phyloP scores from a whole-genome alignment of 1,140 invertebrate genomes.

The Gerris buenoi region DNA sequence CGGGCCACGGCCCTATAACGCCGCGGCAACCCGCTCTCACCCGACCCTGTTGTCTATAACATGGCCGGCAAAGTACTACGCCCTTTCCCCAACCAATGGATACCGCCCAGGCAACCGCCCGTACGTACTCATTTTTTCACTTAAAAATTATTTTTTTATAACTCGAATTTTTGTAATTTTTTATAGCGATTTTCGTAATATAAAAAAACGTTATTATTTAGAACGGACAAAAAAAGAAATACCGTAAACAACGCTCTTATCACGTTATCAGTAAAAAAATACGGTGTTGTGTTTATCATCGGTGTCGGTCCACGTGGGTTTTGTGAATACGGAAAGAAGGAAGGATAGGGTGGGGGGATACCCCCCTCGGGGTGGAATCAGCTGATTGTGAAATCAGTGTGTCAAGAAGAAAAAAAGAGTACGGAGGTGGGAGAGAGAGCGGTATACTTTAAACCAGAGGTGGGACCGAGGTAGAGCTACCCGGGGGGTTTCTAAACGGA shows the following conservation, averaged over 20 bases:
- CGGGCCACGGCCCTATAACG: not conserved
- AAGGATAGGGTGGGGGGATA: not conserved
- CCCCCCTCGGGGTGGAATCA: not conserved
- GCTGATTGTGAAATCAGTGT: not conserved
- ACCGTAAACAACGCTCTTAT: no score
- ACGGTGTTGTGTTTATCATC: no score
- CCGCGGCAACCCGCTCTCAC: not conserved
- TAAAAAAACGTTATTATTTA: no score
- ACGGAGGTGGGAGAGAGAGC: not conserved
- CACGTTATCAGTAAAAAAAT: no score
- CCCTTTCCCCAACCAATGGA: not conserved
- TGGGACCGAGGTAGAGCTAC: not conserved
- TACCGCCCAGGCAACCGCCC: not conserved
- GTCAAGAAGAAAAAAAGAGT: not conserved
- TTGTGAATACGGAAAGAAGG: not conserved
- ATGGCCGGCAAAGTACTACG: not conserved
- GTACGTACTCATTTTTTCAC: not conserved
- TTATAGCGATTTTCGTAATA: no score
- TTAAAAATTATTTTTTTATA: no score
- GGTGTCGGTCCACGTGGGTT: not conserved
- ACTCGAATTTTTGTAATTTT: no score
- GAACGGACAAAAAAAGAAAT: no score
- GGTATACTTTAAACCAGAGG: not conserved
- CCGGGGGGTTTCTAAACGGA: no score
- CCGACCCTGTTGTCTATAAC: not conserved